Percentiles rank a stretch among this genome's conserved stretches.
These are phyloP conservation scores for Resseliella maxima DNA, from an alignment of 2,888 invertebrate species.

Conservation along the genomic window DNA sequence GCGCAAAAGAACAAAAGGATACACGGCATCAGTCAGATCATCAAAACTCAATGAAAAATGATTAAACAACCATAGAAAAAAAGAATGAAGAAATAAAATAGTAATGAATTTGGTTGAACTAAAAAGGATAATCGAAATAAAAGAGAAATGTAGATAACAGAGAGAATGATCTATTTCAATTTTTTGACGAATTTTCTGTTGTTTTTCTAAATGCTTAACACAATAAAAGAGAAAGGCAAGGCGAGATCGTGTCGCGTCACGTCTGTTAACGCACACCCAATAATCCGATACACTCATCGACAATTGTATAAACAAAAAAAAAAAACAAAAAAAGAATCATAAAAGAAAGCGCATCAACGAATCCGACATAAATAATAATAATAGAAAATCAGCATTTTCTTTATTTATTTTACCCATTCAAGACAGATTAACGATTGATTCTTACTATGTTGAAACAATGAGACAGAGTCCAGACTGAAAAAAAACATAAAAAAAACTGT, in stretches of 20 bases:
- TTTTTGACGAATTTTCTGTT: constrained; percentile 53
- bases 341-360: neutral
- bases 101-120: neutral
- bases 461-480: neutral
- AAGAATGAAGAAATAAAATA: neutral
- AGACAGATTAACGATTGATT: constrained; percentile 44
- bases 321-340: neutral
- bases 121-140: neutral
- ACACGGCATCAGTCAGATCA: neutral
- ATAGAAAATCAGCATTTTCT: constrained; percentile 38
- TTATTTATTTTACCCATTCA: constrained; percentile 36
- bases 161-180: constrained; percentile 3
- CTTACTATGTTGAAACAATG: neutral
- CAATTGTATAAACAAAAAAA: constrained; percentile 10
- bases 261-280: constrained; percentile 10
- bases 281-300: neutral
- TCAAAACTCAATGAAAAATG: neutral
- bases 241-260: constrained; percentile 45
- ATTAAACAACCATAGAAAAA: neutral
- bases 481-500: neutral
- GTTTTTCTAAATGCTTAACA: constrained; percentile 51
- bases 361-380: constrained; percentile 26
- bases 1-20: constrained; percentile 54
- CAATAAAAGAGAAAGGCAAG: neutral
- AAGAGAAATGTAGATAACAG: neutral